Conservation (phyloP, 2,797 vertebrate genomes). For the Glossophaga mutica region DNA sequence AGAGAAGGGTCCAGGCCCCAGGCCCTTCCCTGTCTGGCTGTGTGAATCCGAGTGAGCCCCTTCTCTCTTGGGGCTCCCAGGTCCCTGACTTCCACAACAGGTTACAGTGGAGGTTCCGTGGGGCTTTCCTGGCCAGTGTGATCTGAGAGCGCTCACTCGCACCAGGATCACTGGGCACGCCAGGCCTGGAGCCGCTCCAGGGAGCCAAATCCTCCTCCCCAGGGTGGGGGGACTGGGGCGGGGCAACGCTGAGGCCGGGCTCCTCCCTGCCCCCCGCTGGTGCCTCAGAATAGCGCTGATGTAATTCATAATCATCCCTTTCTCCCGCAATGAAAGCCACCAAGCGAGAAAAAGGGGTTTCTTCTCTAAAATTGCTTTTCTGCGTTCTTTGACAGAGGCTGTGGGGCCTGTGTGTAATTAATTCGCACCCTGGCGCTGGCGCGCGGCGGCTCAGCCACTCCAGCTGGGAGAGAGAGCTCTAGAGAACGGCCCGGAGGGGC, state of each 20-base stretch:
- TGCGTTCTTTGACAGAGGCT: neutral
- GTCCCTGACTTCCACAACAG: neutral
- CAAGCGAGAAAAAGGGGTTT: constrained; percentile 6
- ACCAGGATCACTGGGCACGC: fast-evolving
- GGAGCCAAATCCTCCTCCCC: fast-evolving
- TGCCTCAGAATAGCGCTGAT: neutral
- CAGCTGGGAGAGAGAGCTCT: neutral
- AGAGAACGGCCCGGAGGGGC: neutral
- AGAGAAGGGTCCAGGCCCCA: neutral
- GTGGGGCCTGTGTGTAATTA: neutral
- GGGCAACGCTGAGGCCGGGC: fast-evolving
- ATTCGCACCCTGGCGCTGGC: neutral
- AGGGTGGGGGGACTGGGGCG: neutral
- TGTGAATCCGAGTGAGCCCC: neutral
- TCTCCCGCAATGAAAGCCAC: neutral
- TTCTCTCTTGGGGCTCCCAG: fast-evolving
- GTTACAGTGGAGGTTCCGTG: fast-evolving
- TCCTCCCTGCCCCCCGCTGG: fast-evolving
- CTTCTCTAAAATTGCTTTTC: constrained; percentile 48
- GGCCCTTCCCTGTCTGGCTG: neutral
- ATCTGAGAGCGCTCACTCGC: fast-evolving
- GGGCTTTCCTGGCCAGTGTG: neutral
- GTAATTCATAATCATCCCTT: neutral
- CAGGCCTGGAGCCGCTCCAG: fast-evolving
- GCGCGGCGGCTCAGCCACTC: neutral